A percentile compares a stretch with the other conserved stretches of the same genome.
phyloP scores from a whole-genome alignment of 1,140 invertebrate genomes.

The Achroia grisella region DNA sequence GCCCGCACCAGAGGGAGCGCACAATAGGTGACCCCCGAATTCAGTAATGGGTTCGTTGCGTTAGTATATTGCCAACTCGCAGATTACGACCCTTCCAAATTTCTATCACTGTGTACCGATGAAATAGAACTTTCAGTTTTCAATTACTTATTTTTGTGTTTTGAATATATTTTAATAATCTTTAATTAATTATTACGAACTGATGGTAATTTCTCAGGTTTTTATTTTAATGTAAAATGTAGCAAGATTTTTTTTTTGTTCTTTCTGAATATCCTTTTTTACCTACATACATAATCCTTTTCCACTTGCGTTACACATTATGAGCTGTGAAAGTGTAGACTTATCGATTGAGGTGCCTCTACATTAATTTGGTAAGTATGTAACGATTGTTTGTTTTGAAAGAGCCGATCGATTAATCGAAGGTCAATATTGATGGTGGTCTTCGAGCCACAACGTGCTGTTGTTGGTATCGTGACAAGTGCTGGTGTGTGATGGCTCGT shows the following conservation, averaged over 20 bases:
- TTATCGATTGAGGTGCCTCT: neutral
- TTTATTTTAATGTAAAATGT: no score
- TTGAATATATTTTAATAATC: no score
- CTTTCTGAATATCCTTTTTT: no score
- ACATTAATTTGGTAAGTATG: neutral
- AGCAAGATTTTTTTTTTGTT: no score
- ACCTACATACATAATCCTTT: no score
- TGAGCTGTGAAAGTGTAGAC: no score
- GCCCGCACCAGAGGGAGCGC: conserved; percentile 33
- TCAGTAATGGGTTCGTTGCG: conserved; percentile 36
- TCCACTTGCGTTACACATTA: no score
- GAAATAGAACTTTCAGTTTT: conserved; percentile 14
- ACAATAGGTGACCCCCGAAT: conserved; percentile 44
- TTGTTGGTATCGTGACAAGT: conserved; percentile 7
- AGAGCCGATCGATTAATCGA: conserved; percentile 21
- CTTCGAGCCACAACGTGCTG: neutral
- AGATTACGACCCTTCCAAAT: conserved; percentile 36
- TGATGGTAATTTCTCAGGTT: no score
- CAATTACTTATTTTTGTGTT: no score
- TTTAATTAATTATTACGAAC: no score
- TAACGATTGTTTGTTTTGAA: neutral
- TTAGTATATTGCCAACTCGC: conserved; percentile 35
- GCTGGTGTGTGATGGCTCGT: conserved; percentile 15
- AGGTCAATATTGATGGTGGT: conserved; percentile 22
- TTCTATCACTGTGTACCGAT: neutral